Percentiles rank a stretch among this genome's conserved stretches.
Evolutionary conservation across 2,113 vertebrate genomes (phyloP).

Genomic region (Platanista minor): DNA sequence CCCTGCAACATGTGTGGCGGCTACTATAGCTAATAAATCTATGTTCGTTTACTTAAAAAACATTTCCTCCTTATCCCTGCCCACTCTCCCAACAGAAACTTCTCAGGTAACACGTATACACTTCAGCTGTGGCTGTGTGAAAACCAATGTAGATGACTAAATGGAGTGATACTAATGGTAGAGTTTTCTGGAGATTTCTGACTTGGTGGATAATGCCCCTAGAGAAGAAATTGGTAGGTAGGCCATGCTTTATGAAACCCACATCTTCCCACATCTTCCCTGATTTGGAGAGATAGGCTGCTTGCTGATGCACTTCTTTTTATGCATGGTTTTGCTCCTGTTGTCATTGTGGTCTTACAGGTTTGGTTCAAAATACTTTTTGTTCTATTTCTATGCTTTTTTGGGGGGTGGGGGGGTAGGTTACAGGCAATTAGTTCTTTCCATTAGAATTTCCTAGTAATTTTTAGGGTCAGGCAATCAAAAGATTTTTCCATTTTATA

Average conservation of each 20-base stretch:
- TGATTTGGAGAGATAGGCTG: background rate
- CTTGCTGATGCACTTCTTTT: background rate
- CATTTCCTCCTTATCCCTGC: background rate
- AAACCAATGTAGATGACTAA: background rate
- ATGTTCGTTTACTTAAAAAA: background rate
- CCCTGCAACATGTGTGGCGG: background rate
- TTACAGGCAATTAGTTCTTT: background rate
- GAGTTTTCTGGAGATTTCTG: background rate
- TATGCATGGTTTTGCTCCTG: background rate
- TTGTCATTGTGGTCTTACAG: background rate
- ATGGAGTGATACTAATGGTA: background rate
- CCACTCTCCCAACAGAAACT: background rate
- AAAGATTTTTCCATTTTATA: background rate
- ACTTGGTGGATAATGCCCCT: background rate
- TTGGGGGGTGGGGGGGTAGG: background rate
- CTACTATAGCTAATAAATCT: background rate
- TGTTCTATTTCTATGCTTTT: background rate
- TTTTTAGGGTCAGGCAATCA: background rate
- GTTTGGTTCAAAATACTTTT: background rate
- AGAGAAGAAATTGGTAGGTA: background rate
- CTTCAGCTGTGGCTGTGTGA: background rate
- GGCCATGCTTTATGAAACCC: background rate
- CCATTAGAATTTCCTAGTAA: background rate
- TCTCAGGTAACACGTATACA: background rate
- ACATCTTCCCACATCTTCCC: fast-evolving